Evolutionary conservation across 2,113 vertebrate species (phyloP).

Genomic region (Haemorhous mexicanus): DNA sequence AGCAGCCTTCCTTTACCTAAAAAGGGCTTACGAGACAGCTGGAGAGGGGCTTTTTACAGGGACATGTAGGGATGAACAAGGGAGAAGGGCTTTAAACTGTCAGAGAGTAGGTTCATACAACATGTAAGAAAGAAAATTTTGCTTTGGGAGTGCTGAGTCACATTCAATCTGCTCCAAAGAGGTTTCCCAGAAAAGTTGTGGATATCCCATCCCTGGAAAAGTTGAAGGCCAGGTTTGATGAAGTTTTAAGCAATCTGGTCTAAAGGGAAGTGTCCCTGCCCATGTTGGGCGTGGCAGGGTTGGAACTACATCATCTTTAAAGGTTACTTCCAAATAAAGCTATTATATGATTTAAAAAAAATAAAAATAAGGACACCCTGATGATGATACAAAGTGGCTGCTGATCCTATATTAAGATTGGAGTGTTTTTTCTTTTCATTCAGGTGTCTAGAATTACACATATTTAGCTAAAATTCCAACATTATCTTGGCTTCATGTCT

Average conservation of each 20-base stretch:
- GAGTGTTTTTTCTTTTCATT: background rate
- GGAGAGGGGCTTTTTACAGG: background rate
- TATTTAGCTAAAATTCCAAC: background rate
- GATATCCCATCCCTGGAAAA: background rate
- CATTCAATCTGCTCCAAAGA: background rate
- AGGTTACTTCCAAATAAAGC: background rate
- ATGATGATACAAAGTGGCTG: background rate
- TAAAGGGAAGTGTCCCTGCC: background rate
- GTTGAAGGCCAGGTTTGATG: background rate
- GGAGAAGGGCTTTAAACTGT: background rate
- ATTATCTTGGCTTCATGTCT: rapidly evolving
- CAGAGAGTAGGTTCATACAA: background rate
- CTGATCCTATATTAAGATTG: background rate
- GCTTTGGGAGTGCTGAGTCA: background rate
- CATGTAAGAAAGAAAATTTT: background rate
- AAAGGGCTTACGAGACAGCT: background rate
- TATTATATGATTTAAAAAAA: background rate
- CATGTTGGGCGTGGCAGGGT: background rate
- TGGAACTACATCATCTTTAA: background rate
- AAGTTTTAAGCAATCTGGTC: background rate
- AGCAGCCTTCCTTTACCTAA: background rate
- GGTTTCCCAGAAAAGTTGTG: background rate
- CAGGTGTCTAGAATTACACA: background rate
- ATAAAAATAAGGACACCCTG: background rate
- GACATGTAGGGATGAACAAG: background rate